Base-by-base conservation (phyloP, 2,113 vertebrate genomes). In the Tichodroma muraria region DNA sequence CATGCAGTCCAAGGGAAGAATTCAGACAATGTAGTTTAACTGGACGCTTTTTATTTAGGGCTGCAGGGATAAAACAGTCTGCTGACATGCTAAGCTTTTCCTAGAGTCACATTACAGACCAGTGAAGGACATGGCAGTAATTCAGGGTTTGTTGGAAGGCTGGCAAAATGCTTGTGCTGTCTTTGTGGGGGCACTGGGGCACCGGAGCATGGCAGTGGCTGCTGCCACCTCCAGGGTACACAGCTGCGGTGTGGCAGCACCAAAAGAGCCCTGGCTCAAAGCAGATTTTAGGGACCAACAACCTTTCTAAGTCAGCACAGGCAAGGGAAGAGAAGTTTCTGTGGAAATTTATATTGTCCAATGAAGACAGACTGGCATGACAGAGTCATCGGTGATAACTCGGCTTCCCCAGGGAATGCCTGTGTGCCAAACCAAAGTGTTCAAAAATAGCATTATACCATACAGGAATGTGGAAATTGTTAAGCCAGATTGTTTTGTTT, bases 21-120 rank as follows among this genome's bases (percentile, higher is more conserved):
- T 80, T 63, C 56, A 76, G 38, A 25, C 66, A 64, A 53, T 37
- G 56, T 45, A 56, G 53, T 96, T 95, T n/a, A 82, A 75, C 80
- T 90, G 95, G 80, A n/a, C 80, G 13, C 80, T 70, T 96, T 95
- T 95, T 96, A 96, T 94, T 96, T 96, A 95, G 94, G 71, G 80
- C 80, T 71, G 38, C 56, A 56, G 85, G 82, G 79, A 93, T 80
- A 87, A 84, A 93, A 81, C 84, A 80, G 96, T n/a, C 80, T 94
- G 83, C 88, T 96, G 95, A 87, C 92, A 88, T 53, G 83, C 91
- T 91, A 71, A 83, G 92, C 95, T 93, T 94, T 75, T 93, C 64
- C 88, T 70, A 89, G 96, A 81, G 91, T 97, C 96, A 85, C 72
- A 85, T 97, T 97, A 90, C 96, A 95, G 71, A 30, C 17, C 78